Conservation (phyloP, 2,888 invertebrate genomes). For the Thymelicus sylvestris region DNA sequence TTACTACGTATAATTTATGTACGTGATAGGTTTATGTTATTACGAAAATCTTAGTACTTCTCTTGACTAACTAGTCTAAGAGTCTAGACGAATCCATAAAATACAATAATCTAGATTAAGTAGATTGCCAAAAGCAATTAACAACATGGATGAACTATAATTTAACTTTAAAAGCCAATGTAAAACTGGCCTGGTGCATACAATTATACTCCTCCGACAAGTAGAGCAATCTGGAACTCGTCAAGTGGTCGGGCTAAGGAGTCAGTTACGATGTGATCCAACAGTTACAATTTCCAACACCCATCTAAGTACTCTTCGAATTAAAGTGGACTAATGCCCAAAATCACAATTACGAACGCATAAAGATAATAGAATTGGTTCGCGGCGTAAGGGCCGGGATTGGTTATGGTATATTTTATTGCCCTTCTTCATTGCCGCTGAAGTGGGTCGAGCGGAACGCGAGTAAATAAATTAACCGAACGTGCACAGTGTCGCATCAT, state of each 20-base stretch:
- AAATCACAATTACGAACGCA: conserved; percentile 43
- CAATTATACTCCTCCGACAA: conserved; percentile 12
- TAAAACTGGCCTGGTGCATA: conserved; percentile 6
- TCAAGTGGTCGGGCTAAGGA: conserved; percentile 16
- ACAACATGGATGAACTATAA: neutral
- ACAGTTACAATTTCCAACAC: conserved; percentile 1
- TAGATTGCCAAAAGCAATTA: neutral
- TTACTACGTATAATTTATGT: too few relatives aligned
- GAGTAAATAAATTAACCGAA: conserved; percentile 68
- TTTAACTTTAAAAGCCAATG: conserved; percentile 1
- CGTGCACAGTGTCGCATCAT: conserved; percentile 48
- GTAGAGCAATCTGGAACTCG: conserved; percentile 25
- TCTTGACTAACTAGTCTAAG: too few relatives aligned
- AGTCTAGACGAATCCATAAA: too few relatives aligned
- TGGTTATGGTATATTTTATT: conserved; percentile 65
- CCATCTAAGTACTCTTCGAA: conserved; percentile 6
- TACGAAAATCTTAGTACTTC: too few relatives aligned
- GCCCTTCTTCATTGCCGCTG: conserved; percentile 62
- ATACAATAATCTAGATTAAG: too few relatives aligned
- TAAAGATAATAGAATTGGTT: conserved; percentile 43
- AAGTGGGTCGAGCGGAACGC: conserved; percentile 73
- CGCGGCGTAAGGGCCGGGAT: conserved; percentile 51
- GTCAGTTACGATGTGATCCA: conserved; percentile 6
- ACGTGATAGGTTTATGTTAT: too few relatives aligned
- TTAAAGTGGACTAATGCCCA: conserved; percentile 23